Evolutionary conservation across 2,888 invertebrate species (phyloP).

Genomic region (Amphipyra berbera): DNA sequence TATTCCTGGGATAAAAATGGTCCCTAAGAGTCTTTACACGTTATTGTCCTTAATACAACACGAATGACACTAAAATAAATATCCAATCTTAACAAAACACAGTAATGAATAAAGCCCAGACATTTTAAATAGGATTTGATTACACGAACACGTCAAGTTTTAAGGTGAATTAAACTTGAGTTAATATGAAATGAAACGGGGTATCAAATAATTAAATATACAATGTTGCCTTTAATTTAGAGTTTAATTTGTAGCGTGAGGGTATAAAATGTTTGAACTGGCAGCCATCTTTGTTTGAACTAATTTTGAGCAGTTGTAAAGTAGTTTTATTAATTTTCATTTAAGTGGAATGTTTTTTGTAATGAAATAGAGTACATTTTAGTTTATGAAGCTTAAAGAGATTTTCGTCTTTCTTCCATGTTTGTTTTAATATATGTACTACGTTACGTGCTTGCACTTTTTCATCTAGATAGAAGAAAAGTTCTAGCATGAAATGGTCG

Average conservation of each 20-base stretch:
- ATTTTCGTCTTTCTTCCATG: not conserved
- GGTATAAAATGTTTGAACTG: constrained; percentile 28
- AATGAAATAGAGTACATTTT: too few relatives aligned
- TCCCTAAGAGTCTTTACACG: too few relatives aligned
- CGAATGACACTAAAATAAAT: not conserved
- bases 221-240: constrained; percentile 54
- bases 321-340: constrained; percentile 32
- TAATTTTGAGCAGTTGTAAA: constrained; percentile 33
- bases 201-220: constrained; percentile 59
- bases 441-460: too few relatives aligned
- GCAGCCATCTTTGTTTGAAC: constrained; percentile 38
- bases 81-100: constrained; percentile 21
- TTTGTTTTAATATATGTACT: too few relatives aligned
- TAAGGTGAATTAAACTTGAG: constrained; percentile 28
- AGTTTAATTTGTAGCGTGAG: constrained; percentile 46
- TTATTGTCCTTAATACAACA: not conserved
- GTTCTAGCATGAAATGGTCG: too few relatives aligned
- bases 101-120: constrained; percentile 5
- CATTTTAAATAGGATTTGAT: constrained; percentile 34
- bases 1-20: too few relatives aligned
- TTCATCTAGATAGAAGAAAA: too few relatives aligned
- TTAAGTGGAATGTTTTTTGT: constrained; percentile 17
- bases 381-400: constrained; percentile 5
- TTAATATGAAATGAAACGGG: constrained; percentile 47
- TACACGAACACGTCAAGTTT: constrained; percentile 34